Evolutionary conservation across 2,113 vertebrate genomes (phyloP), one percentile per base, ranked within the genome.

Genomic region (Dicerorhinus sumatrensis): DNA sequence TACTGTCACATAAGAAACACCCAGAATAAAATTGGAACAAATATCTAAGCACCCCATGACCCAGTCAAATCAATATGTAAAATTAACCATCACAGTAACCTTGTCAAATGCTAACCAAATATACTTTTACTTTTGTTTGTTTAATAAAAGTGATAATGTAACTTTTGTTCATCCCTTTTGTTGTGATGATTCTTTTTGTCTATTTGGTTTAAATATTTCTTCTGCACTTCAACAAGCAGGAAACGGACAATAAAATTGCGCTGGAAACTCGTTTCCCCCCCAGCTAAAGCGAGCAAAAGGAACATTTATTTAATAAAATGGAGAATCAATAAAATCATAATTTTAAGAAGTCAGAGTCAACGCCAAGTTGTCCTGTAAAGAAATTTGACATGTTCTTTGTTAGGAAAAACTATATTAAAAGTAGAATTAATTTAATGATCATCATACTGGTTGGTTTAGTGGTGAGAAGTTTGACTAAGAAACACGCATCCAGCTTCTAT

Each of bases 281-380:
- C 51, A 95, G 23, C 58, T 65, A 96, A 98, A 98, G 95, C 72
- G 87, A 98, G 92, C 76, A 84, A 69, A 46, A 87, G 63, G 94
- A 97, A 90, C 96, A 97, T 98, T 98, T 98, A 98, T 98, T 98
- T 98, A 98, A 98, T 98, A 98, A 98, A 98, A 98, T 96, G 91
- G 75, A 98, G 98, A 98, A 99, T 99, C 98, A 98, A 99, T 99
- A 98, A 97, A 98, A 99, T 98, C 98, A 98, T 98, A 98, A 98
- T 99, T 99, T 98, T 97, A 98, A 98, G 98, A 98, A 98, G 98
- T 98, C 97, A 97, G 97, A 98, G 86, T 97, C 98, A 97, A 98
- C 98, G 98, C 98, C 98, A 99, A 98, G 92, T 93, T 99, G 98
- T 99, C 98, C 97, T 98, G 96, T 97, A 97, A 98, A 95, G 89